Evolutionary conservation across 2,888 invertebrate genomes (phyloP).

Genomic region (Neoitamus cyanurus): DNA sequence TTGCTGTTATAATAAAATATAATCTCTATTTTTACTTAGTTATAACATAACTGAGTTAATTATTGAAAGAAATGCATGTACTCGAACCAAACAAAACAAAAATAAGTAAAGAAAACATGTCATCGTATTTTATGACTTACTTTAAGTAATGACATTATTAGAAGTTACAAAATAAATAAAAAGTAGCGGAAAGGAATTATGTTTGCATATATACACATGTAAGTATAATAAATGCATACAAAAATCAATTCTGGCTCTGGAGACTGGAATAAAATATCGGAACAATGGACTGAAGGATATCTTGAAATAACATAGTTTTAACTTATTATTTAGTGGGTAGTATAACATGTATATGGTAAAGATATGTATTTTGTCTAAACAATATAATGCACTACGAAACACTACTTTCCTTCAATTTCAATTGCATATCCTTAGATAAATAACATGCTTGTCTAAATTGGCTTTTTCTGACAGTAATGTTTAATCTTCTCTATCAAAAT

Average conservation of each 20-base stretch:
- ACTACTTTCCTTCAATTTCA: neutral
- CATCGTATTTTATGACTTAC: no score
- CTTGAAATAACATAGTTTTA: neutral
- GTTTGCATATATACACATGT: neutral
- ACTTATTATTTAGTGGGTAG: neutral
- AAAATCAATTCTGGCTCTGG: neutral
- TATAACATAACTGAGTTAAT: no score
- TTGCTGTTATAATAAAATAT: no score
- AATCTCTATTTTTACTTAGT: no score
- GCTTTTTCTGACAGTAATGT: no score
- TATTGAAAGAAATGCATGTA: no score
- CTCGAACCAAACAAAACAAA: no score
- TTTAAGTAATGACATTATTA: no score
- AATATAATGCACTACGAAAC: neutral
- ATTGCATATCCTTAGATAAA: no score
- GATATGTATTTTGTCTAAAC: neutral
- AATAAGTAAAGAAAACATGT: no score
- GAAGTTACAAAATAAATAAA: neutral
- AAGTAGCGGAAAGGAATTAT: neutral
- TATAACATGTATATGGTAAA: neutral
- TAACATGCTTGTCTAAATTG: no score
- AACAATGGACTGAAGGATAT: neutral
- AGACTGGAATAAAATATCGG: neutral
- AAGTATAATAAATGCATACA: neutral
- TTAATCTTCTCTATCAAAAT: no score